A percentile compares a stretch with the other conserved stretches of the same genome.
These are phyloP conservation scores for Patella ulyssiponensis DNA, from an alignment of 2,888 invertebrate species.

Conservation along the genomic window DNA sequence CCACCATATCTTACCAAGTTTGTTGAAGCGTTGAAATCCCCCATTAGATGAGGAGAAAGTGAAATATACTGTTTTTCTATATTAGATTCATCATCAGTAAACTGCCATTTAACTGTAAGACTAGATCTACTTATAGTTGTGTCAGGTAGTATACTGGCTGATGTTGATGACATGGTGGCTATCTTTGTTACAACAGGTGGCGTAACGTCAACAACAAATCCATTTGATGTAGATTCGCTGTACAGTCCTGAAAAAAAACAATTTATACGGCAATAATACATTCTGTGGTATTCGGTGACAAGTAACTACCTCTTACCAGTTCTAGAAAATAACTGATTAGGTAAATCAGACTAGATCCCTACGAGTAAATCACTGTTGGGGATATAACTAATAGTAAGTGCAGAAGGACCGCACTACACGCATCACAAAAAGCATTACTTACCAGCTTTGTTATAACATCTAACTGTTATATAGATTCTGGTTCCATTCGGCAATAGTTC, in stretches of 20 bases:
- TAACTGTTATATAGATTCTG: slow-evolving; percentile 10
- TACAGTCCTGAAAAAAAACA: slow-evolving; percentile 17
- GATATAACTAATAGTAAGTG: background rate
- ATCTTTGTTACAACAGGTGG: slow-evolving; percentile 30
- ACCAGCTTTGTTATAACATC: slow-evolving; percentile 21
- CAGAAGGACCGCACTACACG: background rate
- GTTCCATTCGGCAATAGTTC: background rate
- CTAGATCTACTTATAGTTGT: slow-evolving; percentile 22
- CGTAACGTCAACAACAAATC: slow-evolving; percentile 41
- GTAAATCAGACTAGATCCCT: no score
- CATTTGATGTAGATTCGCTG: slow-evolving; percentile 43
- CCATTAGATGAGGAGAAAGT: slow-evolving; percentile 23
- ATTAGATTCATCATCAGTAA: slow-evolving; percentile 26
- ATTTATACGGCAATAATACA: no score
- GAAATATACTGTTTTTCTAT: slow-evolving; percentile 30
- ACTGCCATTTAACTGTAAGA: slow-evolving; percentile 25
- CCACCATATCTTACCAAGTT: slow-evolving; percentile 10
- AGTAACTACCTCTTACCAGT: no score
- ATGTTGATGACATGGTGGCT: slow-evolving; percentile 24
- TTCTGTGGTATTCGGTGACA: no score
- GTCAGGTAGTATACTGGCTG: slow-evolving; percentile 23
- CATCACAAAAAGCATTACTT: background rate
- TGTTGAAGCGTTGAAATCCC: slow-evolving; percentile 22
- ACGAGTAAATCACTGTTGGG: no score
- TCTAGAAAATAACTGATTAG: no score